Evolutionary conservation across 2,113 vertebrate species (phyloP).

Genomic region (Colistium nudipinnis): DNA sequence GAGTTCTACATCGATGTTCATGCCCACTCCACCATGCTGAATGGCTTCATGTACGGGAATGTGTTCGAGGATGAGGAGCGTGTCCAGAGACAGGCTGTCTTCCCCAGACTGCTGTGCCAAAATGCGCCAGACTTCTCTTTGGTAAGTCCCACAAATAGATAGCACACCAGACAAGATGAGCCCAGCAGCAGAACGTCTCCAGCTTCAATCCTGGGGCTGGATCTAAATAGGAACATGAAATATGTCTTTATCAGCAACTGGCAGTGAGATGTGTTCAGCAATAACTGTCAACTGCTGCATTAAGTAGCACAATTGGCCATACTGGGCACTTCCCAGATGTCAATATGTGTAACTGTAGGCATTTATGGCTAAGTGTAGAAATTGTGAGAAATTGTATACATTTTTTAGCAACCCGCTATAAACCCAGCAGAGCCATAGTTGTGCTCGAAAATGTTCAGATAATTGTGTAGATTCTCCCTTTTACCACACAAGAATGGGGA

Average conservation of each 20-base stretch:
- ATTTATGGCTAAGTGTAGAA: constrained; percentile 25
- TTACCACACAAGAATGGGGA: no score
- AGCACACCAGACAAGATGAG: constrained; percentile 10
- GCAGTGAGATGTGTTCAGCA: constrained; percentile 34
- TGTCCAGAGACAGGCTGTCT: constrained; percentile 93
- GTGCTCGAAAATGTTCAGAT: constrained; percentile 19
- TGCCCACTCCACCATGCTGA: constrained; percentile 99
- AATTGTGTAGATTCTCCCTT: no score
- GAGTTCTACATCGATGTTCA: constrained; percentile 99
- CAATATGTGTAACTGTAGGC: constrained; percentile 19
- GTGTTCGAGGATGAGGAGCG: constrained; percentile 96
- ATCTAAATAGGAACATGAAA: constrained; percentile 31
- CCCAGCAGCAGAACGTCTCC: constrained; percentile 10
- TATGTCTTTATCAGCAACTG: constrained; percentile 33
- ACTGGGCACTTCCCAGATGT: constrained; percentile 1
- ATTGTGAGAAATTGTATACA: constrained; percentile 9
- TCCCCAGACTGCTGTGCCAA: constrained; percentile 94
- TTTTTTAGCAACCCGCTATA: constrained; percentile 27
- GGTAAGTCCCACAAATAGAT: constrained; percentile 81
- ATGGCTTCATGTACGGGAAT: constrained; percentile 99
- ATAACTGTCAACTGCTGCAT: constrained; percentile 48
- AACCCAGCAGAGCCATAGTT: constrained; percentile 10
- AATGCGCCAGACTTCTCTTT: constrained; percentile 97
- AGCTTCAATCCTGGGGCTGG: not conserved
- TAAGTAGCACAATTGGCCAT: constrained; percentile 10